A percentile compares a stretch with the other conserved stretches of the same genome.
Evolutionary conservation across 2,888 invertebrate species (phyloP).

Genomic region (Dynastes hyllus): DNA sequence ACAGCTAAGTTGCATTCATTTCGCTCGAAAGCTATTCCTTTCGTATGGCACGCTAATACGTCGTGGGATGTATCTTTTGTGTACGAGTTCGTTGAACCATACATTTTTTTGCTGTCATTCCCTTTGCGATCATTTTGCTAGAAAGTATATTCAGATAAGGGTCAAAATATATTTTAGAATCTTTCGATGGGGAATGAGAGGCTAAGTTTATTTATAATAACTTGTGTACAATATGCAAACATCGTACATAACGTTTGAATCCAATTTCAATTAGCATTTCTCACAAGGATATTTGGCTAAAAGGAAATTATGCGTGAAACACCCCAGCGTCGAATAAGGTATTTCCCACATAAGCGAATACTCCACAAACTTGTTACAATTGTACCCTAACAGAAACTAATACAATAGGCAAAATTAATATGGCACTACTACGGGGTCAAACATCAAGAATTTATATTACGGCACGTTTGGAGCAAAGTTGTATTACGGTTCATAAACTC

Average conservation of each 20-base stretch:
- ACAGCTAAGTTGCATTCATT: conserved; percentile 5
- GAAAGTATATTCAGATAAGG: too few relatives aligned
- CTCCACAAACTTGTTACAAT: conserved; percentile 41
- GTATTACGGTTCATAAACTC: conserved; percentile 40
- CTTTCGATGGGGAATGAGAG: too few relatives aligned
- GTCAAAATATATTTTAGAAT: too few relatives aligned
- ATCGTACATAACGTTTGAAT: background rate
- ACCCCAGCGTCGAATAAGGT: conserved; percentile 7
- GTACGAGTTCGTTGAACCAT: too few relatives aligned
- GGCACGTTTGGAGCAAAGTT: conserved; percentile 34
- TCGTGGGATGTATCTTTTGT: too few relatives aligned
- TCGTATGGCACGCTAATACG: background rate
- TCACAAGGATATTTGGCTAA: background rate
- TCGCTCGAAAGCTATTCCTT: background rate
- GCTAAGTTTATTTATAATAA: too few relatives aligned
- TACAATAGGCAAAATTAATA: conserved; percentile 52
- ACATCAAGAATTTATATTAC: conserved; percentile 52
- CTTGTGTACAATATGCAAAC: too few relatives aligned
- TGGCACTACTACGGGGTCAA: conserved; percentile 48
- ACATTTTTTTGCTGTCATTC: too few relatives aligned
- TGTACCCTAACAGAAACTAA: conserved; percentile 35
- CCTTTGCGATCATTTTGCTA: too few relatives aligned
- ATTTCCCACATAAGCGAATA: conserved; percentile 36
- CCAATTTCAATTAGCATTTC: background rate
- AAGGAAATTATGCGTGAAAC: conserved; percentile 21